phyloP scores from a whole-genome alignment of 1,140 invertebrate species.

The Drosophila subobscura region DNA sequence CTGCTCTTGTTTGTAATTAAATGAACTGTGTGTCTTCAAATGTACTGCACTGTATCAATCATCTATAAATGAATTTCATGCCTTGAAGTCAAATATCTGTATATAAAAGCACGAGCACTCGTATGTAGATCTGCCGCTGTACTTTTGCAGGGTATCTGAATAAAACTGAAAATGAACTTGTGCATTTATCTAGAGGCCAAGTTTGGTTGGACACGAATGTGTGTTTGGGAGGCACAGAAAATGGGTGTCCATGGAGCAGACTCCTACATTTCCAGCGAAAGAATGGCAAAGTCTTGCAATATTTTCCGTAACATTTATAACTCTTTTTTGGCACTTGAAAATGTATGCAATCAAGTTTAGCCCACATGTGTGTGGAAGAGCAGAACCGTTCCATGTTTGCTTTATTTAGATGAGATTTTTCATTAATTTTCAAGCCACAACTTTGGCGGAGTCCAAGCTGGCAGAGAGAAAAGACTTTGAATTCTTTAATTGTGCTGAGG shows the following conservation, averaged over 20 bases:
- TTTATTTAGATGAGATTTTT: conserved; percentile 42
- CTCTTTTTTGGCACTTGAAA: conserved; percentile 64
- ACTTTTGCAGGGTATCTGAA: conserved; percentile 37
- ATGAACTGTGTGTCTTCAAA: too few species aligned
- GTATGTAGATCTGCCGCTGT: background rate
- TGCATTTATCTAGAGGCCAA: conserved; percentile 78
- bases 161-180: conserved; percentile 74
- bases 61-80: too few species aligned
- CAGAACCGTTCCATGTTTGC: conserved; percentile 9
- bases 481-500: conserved; percentile 39
- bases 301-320: conserved; percentile 78
- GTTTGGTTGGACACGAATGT: conserved; percentile 50
- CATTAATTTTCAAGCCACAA: conserved; percentile 45
- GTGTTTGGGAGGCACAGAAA: background rate
- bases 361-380: conserved; percentile 21
- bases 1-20: too few species aligned
- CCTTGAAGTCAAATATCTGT: too few species aligned
- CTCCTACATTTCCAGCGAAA: conserved; percentile 13
- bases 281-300: conserved; percentile 63
- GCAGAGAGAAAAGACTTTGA: conserved; percentile 35
- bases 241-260: background rate
- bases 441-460: conserved; percentile 59
- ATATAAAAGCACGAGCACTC: too few species aligned
- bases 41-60: background rate
- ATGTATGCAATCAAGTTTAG: conserved; percentile 76